phyloP scores from a whole-genome alignment of 2,797 vertebrate species.

The Amblyopsis hoosieri region DNA sequence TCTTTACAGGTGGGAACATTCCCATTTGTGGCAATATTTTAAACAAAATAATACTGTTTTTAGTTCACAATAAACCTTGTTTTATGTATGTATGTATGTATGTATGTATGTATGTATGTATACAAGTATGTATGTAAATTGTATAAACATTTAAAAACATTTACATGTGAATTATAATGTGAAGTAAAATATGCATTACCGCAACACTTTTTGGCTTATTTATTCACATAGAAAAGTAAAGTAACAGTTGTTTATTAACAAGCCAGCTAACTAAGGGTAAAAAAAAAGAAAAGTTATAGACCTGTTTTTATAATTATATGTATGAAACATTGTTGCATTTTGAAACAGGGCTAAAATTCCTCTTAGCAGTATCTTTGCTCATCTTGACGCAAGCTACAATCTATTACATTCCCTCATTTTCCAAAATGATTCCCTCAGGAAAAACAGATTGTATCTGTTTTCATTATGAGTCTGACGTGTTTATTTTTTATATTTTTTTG shows the following conservation, averaged over 20 bases:
- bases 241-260: too few relatives aligned
- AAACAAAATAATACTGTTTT: not conserved
- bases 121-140: not conserved
- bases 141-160: too few relatives aligned
- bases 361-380: constrained; percentile 13
- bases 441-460: constrained; percentile 62
- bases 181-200: too few relatives aligned
- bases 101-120: not conserved
- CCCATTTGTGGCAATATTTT: not conserved
- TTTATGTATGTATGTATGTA: too few relatives aligned
- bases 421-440: constrained; percentile 52
- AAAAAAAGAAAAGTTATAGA: too few relatives aligned
- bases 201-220: too few relatives aligned
- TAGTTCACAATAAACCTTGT: not conserved
- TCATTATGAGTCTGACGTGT: constrained; percentile 48
- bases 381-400: constrained; percentile 43
- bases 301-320: too few relatives aligned
- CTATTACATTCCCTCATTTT: constrained; percentile 57
- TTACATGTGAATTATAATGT: too few relatives aligned
- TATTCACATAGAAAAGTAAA: too few relatives aligned
- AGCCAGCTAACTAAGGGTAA: too few relatives aligned
- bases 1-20: too few relatives aligned
- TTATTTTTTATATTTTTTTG: constrained; percentile 64
- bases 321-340: not conserved
- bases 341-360: not conserved